Evolutionary conservation across 2,888 invertebrate genomes (phyloP), one percentile per base, ranked within the genome.

Genomic region (Polietes domitor): DNA sequence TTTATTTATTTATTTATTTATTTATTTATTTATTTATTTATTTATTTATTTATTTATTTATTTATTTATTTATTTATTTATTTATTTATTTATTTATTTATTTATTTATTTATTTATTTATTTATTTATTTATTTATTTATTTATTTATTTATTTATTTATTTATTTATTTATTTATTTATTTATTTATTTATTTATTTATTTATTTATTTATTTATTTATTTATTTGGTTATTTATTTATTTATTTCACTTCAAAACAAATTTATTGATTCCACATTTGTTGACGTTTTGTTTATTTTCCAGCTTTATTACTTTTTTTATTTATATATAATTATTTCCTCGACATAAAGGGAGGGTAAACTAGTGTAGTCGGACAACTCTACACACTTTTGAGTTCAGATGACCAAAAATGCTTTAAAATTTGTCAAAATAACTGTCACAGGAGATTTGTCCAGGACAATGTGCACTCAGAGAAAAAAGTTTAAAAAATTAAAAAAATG

Each of bases 1-100:
- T 32, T 28, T 63, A 28, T 63, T 63, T 63, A 63, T 63, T 28
- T 63, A n/a, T 63, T 63, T 63, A 63, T 63, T 28, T 63, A n/a
- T 63, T 37, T 53, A 53, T 53, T 19, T 53, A 19, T 53, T 53
- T 53, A 53, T 53, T 19, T 53, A 19, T 53, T 53, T 53, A 53
- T 53, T 15, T 53, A 19, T 53, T 53, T 53, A 53, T 53, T 19
- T 53, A 19, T 53, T 53, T 53, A 53, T 53, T 19, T 53, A 19
- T 53, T 53, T 53, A 53, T 53, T 19, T 53, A 19, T 53, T 53
- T 53, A 53, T 53, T 19, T 53, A 19, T 53, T 53, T 32, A 32
- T 63, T 28, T 63, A n/a, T 63, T 63, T 63, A 32, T 32, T 28
- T 63, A n/a, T 63, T 32, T 63, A 63, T 32, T 28, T 63, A 28